These are phyloP conservation scores for Puntigrus tetrazona DNA, from an alignment of 2,113 vertebrate genomes.

Conservation along the genomic window DNA sequence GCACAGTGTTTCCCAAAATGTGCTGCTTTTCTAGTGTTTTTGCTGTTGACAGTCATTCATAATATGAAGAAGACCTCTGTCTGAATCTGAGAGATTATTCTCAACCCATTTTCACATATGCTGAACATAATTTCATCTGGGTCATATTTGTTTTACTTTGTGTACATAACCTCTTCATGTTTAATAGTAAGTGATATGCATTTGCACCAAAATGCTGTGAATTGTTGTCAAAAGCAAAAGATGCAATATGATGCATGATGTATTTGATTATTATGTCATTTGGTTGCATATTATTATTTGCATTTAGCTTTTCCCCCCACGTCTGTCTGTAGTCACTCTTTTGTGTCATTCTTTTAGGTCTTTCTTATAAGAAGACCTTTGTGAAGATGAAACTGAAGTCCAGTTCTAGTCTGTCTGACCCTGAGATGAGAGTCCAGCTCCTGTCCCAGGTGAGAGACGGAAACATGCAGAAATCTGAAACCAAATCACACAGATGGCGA, in stretches of 20 bases:
- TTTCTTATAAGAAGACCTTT: background rate
- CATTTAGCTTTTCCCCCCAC: background rate
- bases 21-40: no score
- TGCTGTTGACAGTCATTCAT: no score
- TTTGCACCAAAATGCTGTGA: background rate
- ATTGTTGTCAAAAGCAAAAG: background rate
- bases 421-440: background rate
- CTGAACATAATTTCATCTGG: background rate
- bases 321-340: background rate
- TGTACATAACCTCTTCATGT: background rate
- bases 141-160: background rate
- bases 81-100: background rate
- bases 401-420: background rate
- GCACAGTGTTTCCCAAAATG: no score
- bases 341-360: background rate
- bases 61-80: background rate
- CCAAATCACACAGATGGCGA: background rate
- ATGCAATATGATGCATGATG: background rate
- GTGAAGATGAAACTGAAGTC: conserved; percentile 1
- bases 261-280: background rate
- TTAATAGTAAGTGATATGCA: background rate
- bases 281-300: background rate
- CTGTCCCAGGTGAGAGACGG: background rate
- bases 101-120: no score
- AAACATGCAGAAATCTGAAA: background rate